These are phyloP conservation scores for Heliconius hermathena DNA, from an alignment of 1,140 invertebrate genomes.

Conservation along the genomic window DNA sequence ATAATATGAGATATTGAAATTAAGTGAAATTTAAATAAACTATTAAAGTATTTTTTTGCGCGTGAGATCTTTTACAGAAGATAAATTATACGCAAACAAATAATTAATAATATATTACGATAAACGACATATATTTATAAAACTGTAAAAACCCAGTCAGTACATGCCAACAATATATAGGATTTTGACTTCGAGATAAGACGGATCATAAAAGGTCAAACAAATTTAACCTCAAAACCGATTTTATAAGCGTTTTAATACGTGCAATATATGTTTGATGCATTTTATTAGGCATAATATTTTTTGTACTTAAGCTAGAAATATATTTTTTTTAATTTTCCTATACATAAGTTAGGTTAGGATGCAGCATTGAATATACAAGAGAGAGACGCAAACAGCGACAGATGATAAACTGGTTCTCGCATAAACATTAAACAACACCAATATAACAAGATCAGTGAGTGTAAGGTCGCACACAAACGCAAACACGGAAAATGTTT, in stretches of 20 bases:
- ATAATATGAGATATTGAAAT: too few relatives aligned
- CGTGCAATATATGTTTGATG: neutral
- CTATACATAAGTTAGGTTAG: neutral
- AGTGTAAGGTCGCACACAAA: constrained; percentile 11
- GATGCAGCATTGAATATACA: neutral
- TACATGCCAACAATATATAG: neutral
- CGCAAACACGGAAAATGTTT: constrained; percentile 38
- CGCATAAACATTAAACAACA: neutral
- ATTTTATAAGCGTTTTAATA: neutral
- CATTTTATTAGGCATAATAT: too few relatives aligned
- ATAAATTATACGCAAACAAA: neutral
- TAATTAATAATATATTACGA: neutral
- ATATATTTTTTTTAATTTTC: neutral
- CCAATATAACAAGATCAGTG: constrained; percentile 9
- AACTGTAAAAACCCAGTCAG: neutral
- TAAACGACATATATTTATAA: neutral
- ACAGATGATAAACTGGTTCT: neutral
- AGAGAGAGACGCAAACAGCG: neutral
- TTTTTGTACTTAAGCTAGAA: too few relatives aligned
- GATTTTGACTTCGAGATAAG: constrained; percentile 3
- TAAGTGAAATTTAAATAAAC: too few relatives aligned
- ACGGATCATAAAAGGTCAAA: neutral
- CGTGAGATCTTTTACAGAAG: neutral
- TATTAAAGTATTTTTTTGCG: neutral
- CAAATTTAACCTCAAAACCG: neutral